Evolutionary conservation across 1,140 invertebrate species (phyloP).

Genomic region (Ips typographus): DNA sequence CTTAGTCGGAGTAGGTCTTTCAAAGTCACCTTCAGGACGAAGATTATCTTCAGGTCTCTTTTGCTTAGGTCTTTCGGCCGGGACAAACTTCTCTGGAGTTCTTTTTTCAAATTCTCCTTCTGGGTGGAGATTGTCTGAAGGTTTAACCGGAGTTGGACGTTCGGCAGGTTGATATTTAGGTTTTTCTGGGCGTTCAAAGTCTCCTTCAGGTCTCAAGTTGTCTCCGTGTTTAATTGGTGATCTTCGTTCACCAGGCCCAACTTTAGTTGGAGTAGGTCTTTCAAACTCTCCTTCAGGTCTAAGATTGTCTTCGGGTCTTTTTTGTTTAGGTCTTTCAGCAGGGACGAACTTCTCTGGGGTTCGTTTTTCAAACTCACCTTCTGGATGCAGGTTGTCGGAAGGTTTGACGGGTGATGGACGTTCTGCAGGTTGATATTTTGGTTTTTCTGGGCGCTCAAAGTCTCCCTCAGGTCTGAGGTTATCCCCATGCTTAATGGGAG

Average conservation of each 20-base stretch:
- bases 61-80: constrained; percentile 57
- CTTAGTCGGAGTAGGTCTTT: constrained; percentile 46
- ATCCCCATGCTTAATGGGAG: constrained; percentile 58
- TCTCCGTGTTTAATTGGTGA: constrained; percentile 46
- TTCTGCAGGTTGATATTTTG: constrained; percentile 60
- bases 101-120: constrained; percentile 55
- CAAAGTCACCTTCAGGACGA: constrained; percentile 59
- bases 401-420: constrained; percentile 56
- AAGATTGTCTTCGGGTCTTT: constrained; percentile 65
- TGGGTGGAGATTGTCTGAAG: constrained; percentile 53
- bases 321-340: constrained; percentile 55
- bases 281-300: constrained; percentile 56
- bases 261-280: constrained; percentile 49
- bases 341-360: constrained; percentile 48
- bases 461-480: constrained; percentile 62
- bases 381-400: constrained; percentile 59
- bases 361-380: constrained; percentile 54
- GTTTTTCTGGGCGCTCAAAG: constrained; percentile 57
- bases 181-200: constrained; percentile 55
- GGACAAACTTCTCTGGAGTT: constrained; percentile 53
- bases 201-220: constrained; percentile 55
- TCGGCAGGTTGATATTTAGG: constrained; percentile 59
- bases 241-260: constrained; percentile 50
- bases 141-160: constrained; percentile 59
- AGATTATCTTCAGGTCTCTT: constrained; percentile 60